phyloP scores from a whole-genome alignment of 2,797 vertebrate genomes.

The Lutjanus campechanus region DNA sequence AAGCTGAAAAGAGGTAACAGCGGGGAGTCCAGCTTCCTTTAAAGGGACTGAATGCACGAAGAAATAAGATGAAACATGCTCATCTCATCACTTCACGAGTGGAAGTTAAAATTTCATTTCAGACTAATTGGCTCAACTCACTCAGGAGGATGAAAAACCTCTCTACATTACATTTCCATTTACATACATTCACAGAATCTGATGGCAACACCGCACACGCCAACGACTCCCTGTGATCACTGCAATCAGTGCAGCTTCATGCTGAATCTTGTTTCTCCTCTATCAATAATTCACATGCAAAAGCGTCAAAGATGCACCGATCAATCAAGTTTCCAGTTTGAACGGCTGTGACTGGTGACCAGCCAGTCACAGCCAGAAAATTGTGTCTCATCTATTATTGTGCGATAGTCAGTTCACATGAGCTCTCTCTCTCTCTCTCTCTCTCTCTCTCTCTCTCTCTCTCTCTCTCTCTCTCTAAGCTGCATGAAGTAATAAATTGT shows the following conservation, averaged over 20 bases:
- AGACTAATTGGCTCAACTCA: neutral
- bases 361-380: no score
- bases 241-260: neutral
- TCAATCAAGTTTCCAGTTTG: no score
- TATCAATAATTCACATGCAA: conserved; percentile 1
- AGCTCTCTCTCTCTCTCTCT: no score
- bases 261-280: neutral
- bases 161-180: neutral
- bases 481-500: no score
- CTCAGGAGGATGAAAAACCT: neutral
- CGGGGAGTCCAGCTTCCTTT: neutral
- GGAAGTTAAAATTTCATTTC: neutral
- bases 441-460: no score
- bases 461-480: no score
- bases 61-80: neutral
- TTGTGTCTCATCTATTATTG: no score
- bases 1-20: neutral
- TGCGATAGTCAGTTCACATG: no score
- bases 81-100: neutral
- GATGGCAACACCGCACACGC: neutral
- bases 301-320: neutral
- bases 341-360: no score
- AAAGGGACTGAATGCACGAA: neutral
- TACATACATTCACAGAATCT: neutral
- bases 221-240: neutral